Percentiles rank a stretch among this genome's conserved stretches.
Evolutionary conservation across 53 echinoderm and acorn worm genomes (phyloP).

Genomic region (Zoroaster sp.): DNA sequence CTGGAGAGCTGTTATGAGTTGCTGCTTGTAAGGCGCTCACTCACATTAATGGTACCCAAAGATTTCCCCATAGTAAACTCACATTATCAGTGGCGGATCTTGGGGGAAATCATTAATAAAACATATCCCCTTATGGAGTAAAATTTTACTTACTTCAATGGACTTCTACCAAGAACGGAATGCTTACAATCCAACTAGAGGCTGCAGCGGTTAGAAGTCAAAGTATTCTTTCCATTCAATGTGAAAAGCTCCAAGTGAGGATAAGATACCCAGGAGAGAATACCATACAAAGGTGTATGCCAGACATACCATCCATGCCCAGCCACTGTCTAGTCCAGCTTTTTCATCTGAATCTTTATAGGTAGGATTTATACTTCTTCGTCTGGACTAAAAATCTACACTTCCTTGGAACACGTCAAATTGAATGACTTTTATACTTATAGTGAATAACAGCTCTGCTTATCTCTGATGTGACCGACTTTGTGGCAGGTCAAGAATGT

Average conservation of each 20-base stretch:
- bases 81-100: neutral
- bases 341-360: too few species aligned
- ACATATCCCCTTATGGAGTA: neutral
- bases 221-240: conserved; percentile 8
- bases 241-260: neutral
- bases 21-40: too few species aligned
- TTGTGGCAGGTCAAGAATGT: too few species aligned
- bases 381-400: too few species aligned
- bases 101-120: neutral
- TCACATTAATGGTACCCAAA: too few species aligned
- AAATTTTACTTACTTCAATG: neutral
- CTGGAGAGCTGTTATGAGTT: too few species aligned
- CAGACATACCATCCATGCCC: neutral
- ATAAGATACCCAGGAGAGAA: neutral
- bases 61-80: too few species aligned
- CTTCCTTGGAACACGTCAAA: too few species aligned
- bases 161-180: neutral
- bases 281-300: neutral
- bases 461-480: too few species aligned
- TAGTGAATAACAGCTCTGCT: too few species aligned
- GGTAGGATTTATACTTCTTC: too few species aligned
- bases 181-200: neutral
- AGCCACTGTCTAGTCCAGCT: neutral
- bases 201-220: neutral
- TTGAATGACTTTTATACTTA: too few species aligned